Evolutionary conservation across 2,113 vertebrate species (phyloP).

Genomic region (Danionella cerebrum): DNA sequence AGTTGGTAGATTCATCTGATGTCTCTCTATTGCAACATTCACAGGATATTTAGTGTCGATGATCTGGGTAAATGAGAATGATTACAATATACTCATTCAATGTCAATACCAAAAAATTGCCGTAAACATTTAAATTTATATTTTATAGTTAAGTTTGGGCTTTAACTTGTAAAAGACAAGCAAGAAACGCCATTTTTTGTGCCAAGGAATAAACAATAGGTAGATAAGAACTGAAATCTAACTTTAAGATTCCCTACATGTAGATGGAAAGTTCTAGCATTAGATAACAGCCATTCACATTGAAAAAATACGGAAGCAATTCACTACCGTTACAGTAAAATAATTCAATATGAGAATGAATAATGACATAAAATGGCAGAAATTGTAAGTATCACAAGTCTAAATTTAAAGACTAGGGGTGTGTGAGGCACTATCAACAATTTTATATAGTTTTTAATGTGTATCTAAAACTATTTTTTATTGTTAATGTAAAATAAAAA

Average conservation of each 20-base stretch:
- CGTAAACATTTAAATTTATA: too few relatives aligned
- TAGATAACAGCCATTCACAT: conserved; percentile 1
- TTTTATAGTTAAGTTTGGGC: too few relatives aligned
- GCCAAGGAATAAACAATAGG: neutral
- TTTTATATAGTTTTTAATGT: conserved; percentile 24
- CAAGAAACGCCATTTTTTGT: neutral
- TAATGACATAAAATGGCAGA: neutral
- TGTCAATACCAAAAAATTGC: too few relatives aligned
- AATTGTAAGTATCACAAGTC: conserved; percentile 31
- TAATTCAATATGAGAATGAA: neutral
- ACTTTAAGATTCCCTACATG: neutral
- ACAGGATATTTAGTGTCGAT: too few relatives aligned
- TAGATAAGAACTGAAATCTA: neutral
- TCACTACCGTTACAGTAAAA: conserved; percentile 18
- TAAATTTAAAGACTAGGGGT: conserved; percentile 31
- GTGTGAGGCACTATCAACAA: conserved; percentile 42
- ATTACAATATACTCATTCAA: too few relatives aligned
- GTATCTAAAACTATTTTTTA: too few relatives aligned
- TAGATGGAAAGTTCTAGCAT: neutral
- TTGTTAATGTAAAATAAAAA: too few relatives aligned
- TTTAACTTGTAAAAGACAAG: neutral
- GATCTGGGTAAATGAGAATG: too few relatives aligned
- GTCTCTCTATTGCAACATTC: too few relatives aligned
- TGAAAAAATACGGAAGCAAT: neutral
- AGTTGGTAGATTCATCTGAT: too few relatives aligned